Conservation (phyloP, 2,797 vertebrate genomes). For the Pseudotriccus pelzelni region DNA sequence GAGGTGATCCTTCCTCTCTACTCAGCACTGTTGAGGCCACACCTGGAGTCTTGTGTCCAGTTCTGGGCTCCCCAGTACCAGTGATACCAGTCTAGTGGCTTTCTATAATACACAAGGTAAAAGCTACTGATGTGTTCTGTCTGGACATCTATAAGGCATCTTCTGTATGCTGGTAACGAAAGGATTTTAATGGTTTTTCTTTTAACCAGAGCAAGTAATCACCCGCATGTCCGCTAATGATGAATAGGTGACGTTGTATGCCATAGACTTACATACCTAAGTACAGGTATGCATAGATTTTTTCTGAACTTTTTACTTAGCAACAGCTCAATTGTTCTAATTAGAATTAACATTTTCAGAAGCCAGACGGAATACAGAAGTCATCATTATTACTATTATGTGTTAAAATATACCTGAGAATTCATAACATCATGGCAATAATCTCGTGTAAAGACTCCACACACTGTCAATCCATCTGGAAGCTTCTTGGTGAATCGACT, state of each 20-base stretch:
- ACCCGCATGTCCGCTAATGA: neutral
- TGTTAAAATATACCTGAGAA: constrained; percentile 64
- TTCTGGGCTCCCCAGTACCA: neutral
- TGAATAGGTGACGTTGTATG: neutral
- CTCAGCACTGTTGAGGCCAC: neutral
- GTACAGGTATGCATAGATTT: neutral
- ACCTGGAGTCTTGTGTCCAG: neutral
- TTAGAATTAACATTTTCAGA: neutral
- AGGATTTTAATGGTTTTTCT: neutral
- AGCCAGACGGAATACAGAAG: neutral
- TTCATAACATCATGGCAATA: constrained; percentile 68
- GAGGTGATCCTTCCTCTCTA: neutral
- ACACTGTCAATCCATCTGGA: constrained; percentile 57
- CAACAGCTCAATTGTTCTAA: neutral
- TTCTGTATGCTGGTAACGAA: neutral
- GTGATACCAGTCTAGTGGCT: neutral
- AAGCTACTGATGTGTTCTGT: neutral
- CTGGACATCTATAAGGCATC: neutral
- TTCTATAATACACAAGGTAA: neutral
- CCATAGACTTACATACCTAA: neutral
- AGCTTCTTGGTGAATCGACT: constrained; percentile 68
- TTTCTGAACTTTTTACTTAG: neutral
- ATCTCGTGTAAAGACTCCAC: constrained; percentile 74
- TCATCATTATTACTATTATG: neutral
- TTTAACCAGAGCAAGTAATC: neutral